phyloP scores from a whole-genome alignment of 1,140 invertebrate genomes.

The Drosophila micromelanica region DNA sequence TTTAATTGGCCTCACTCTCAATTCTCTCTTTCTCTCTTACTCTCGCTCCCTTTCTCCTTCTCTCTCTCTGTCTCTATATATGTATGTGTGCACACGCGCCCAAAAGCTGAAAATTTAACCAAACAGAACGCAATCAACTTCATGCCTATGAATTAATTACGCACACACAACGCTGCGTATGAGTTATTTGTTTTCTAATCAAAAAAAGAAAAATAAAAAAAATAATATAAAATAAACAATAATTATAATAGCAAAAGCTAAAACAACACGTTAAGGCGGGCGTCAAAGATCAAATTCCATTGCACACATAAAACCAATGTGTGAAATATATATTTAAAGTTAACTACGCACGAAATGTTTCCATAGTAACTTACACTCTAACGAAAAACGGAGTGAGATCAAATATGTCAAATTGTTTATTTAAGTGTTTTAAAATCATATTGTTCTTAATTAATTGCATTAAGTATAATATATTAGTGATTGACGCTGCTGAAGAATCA shows the following conservation, averaged over 20 bases:
- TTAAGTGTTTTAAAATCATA: too few relatives aligned
- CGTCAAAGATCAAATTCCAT: too few relatives aligned
- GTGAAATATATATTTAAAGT: too few relatives aligned
- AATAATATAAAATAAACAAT: too few relatives aligned
- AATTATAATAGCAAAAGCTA: not conserved
- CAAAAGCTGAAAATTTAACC: slow-evolving; percentile 31
- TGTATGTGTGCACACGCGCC: slow-evolving; percentile 9
- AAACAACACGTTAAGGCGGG: not conserved
- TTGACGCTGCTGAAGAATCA: too few relatives aligned
- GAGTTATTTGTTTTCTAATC: slow-evolving; percentile 7
- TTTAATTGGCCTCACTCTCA: slow-evolving; percentile 43
- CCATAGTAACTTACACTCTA: too few relatives aligned
- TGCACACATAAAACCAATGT: too few relatives aligned
- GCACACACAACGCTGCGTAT: slow-evolving; percentile 34
- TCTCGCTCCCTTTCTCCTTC: not conserved
- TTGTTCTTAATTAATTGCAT: too few relatives aligned
- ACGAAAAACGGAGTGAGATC: too few relatives aligned
- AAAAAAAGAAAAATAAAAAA: not conserved
- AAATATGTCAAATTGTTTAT: too few relatives aligned
- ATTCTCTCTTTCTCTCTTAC: not conserved
- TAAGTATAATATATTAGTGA: too few relatives aligned
- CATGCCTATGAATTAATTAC: slow-evolving; percentile 81
- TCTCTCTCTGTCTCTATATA: not conserved
- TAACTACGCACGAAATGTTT: too few relatives aligned
- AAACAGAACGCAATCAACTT: slow-evolving; percentile 71